Evolutionary conservation across 2,113 vertebrate species (phyloP).

Genomic region (Saimiri boliviensis): DNA sequence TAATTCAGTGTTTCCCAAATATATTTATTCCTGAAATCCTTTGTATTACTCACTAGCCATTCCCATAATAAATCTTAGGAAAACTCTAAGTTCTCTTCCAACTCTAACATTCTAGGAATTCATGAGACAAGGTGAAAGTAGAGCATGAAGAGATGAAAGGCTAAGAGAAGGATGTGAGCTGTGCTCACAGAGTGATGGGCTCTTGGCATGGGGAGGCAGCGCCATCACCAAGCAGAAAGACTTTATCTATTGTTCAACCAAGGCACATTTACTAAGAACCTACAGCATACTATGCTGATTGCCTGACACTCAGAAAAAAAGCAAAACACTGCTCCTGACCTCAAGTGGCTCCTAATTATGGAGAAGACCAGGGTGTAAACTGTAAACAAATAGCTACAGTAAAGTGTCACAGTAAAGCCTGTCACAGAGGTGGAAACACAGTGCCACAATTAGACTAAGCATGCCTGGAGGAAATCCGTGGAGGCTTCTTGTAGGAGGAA

Average conservation of each 20-base stretch:
- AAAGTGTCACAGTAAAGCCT: not conserved
- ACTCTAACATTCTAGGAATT: not conserved
- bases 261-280: not conserved
- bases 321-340: not conserved
- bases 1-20: not conserved
- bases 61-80: not conserved
- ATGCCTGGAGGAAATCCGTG: not conserved
- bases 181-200: too few relatives aligned
- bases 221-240: not conserved
- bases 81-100: not conserved
- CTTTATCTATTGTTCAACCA: not conserved
- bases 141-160: not conserved
- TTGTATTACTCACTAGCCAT: not conserved
- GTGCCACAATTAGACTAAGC: not conserved
- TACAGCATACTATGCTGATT: not conserved
- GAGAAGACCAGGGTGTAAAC: not conserved
- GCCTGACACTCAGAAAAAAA: not conserved
- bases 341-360: not conserved
- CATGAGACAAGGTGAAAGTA: not conserved
- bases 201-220: accelerated
- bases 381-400: not conserved
- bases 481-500: not conserved
- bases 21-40: not conserved
- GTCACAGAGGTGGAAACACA: not conserved
- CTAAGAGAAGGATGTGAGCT: not conserved